A percentile compares a stretch with the other conserved stretches of the same genome.
Evolutionary conservation across 2,113 vertebrate genomes (phyloP).

Genomic region (Chrysemys picta): DNA sequence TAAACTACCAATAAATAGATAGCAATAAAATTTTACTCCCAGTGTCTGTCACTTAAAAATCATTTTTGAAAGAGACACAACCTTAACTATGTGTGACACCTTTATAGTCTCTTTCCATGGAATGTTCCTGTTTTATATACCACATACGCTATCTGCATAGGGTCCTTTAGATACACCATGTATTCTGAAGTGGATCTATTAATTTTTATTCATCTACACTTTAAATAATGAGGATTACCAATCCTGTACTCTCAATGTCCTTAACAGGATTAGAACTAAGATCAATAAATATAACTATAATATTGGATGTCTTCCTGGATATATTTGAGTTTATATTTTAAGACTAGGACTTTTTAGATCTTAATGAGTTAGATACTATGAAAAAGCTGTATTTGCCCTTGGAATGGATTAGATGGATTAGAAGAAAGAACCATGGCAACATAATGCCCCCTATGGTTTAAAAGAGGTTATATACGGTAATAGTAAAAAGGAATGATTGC

Average conservation of each 20-base stretch:
- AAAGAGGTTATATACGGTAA: background rate
- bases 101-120: background rate
- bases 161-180: background rate
- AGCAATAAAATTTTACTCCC: background rate
- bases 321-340: background rate
- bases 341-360: background rate
- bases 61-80: background rate
- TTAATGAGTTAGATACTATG: background rate
- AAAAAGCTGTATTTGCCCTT: background rate
- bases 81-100: background rate
- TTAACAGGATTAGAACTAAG: background rate
- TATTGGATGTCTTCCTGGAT: background rate
- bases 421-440: slow-evolving; percentile 42
- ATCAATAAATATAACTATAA: background rate
- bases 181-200: background rate
- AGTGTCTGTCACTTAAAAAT: background rate
- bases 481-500: background rate
- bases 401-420: background rate
- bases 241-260: background rate
- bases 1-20: background rate
- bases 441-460: slow-evolving; percentile 71
- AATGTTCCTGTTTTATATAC: background rate
- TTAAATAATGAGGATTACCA: background rate
- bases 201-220: background rate
- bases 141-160: background rate